These are phyloP conservation scores for Leguminivora glycinivorella DNA, from an alignment of 1,140 invertebrate genomes.

Conservation along the genomic window DNA sequence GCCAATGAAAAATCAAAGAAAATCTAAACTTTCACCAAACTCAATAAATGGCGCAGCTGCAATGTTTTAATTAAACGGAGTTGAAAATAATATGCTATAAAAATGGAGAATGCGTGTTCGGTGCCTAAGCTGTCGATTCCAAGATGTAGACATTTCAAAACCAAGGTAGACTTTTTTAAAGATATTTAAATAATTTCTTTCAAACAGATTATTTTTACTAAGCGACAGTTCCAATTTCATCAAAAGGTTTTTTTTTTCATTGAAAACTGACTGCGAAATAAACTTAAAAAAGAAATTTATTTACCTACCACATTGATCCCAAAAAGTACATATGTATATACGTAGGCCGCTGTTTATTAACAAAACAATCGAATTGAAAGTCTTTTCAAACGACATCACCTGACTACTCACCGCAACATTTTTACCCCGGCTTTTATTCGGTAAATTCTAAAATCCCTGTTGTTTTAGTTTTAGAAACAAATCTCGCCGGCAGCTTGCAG, in stretches of 20 bases:
- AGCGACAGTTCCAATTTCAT: no score
- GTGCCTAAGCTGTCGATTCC: background rate
- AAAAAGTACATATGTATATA: no score
- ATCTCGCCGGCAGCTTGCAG: background rate
- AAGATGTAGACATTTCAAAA: background rate
- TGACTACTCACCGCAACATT: background rate
- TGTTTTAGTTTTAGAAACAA: conserved; percentile 3
- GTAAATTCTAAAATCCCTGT: background rate
- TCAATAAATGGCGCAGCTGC: conserved; percentile 21
- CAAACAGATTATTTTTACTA: no score
- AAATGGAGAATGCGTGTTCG: conserved; percentile 11
- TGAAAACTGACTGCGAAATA: no score
- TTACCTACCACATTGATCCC: no score
- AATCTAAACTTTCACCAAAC: conserved; percentile 18
- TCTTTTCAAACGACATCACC: background rate
- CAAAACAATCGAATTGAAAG: background rate
- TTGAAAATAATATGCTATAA: conserved; percentile 15
- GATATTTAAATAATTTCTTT: background rate
- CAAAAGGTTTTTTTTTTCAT: no score
- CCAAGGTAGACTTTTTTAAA: background rate
- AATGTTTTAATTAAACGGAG: conserved; percentile 21
- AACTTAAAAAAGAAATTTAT: no score
- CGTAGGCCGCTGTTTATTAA: no score
- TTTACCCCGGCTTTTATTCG: background rate
- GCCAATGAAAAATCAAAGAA: conserved; percentile 13